Conservation (phyloP, 37 sponge, comb jelly and placozoan species). For the Axinella damicornis region DNA sequence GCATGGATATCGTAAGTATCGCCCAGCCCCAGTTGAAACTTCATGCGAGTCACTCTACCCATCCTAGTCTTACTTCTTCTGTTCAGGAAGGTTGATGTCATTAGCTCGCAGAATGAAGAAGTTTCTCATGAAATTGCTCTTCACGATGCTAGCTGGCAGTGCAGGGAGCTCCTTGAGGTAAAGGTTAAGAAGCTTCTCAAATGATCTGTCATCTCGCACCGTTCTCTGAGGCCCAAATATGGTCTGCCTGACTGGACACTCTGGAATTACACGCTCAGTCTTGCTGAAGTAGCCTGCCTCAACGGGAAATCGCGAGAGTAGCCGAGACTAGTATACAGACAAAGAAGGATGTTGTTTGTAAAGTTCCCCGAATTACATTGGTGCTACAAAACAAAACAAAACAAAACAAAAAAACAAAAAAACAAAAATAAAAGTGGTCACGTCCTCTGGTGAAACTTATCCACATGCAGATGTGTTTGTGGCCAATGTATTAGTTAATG, state of each 20-base stretch:
- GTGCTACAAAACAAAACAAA: too few species aligned
- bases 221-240: slow-evolving; percentile 50
- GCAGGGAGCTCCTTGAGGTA: slow-evolving; percentile 63
- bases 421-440: too few species aligned
- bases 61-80: neutral
- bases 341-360: neutral
- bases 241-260: slow-evolving; percentile 68
- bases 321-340: slow-evolving; percentile 2
- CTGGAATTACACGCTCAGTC: slow-evolving; percentile 57
- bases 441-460: too few species aligned
- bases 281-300: slow-evolving; percentile 70
- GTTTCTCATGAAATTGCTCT: slow-evolving; percentile 36
- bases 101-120: slow-evolving; percentile 47
- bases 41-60: too few species aligned
- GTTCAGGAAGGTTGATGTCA: slow-evolving; percentile 26
- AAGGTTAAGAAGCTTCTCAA: slow-evolving; percentile 49
- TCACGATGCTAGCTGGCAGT: slow-evolving; percentile 54
- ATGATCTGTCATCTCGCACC: slow-evolving; percentile 44
- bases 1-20: too few species aligned
- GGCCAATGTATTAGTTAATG: too few species aligned
- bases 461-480: too few species aligned
- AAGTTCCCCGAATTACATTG: neutral
- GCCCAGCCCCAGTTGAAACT: too few species aligned
- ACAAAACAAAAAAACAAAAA: too few species aligned
- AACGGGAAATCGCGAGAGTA: slow-evolving; percentile 46